Percentiles rank a stretch among this genome's conserved stretches.
Evolutionary conservation across 2,888 invertebrate genomes (phyloP).

Genomic region (Hecatera dysodea): DNA sequence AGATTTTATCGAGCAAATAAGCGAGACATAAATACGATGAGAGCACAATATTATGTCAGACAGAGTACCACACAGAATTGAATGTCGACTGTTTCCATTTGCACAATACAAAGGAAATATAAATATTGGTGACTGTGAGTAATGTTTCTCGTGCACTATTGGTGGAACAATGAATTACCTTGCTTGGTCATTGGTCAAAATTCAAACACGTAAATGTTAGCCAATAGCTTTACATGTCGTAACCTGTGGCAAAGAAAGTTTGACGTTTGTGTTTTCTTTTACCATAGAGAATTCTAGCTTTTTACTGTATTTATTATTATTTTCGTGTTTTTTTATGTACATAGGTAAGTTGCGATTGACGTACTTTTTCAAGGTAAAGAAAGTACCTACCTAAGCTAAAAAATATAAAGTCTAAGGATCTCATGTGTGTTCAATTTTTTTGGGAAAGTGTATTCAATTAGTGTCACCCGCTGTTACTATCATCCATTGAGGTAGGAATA

Average conservation of each 20-base stretch:
- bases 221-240: conserved; percentile 28
- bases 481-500: too few relatives aligned
- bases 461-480: too few relatives aligned
- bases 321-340: not conserved
- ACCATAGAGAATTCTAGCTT: conserved; percentile 2
- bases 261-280: conserved; percentile 17
- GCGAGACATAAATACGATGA: not conserved
- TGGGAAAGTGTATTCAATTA: too few relatives aligned
- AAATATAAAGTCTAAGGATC: too few relatives aligned
- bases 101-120: not conserved
- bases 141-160: conserved; percentile 24
- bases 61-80: conserved; percentile 24
- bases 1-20: conserved; percentile 9
- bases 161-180: fast-evolving
- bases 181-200: conserved; percentile 29
- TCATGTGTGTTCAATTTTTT: too few relatives aligned
- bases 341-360: too few relatives aligned
- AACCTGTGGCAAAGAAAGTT: not conserved
- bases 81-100: conserved; percentile 51
- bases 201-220: fast-evolving
- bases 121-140: conserved; percentile 52
- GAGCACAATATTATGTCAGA: conserved; percentile 35
- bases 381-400: too few relatives aligned
- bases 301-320: too few relatives aligned
- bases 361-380: too few relatives aligned